Base-by-base conservation (phyloP, 2,797 vertebrate species). In the Esox masquinongy region DNA sequence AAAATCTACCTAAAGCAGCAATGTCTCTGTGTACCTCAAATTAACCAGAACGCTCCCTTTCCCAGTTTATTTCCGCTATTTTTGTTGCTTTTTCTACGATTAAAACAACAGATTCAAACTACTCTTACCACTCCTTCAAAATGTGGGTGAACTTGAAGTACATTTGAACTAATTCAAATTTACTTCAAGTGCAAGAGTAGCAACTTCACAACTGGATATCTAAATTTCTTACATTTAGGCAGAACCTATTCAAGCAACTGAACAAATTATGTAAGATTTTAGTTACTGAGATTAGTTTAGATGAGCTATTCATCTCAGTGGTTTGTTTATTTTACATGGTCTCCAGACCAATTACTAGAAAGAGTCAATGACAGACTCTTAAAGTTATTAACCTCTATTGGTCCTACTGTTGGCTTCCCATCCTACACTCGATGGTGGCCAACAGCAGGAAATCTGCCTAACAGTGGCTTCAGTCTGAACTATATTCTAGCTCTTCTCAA, bases 101-200 rank as follows among this genome's bases (percentile, higher is more conserved):
- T 81, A 77, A 73, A 71, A 74, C 77, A 80, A n/a, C 53, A 77
- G 76, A 77, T 76, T 51, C 29, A 43, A 7, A 17, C 29, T 36
- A 19, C 39, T 80, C 76, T 87, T 85, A 87, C n/a, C 82, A 73
- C 15, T 9, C 68, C 80, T 82, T 87, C 80, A 77, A 75, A 74
- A 80, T 78, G 74, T 22, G 68, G 72, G 56, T 61, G n/a, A 61
- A 74, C 59, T 47, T 76, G 66, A 77, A 49, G 69, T 64, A 47
- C 61, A 74, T 22, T 16, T 64, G 66, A 16, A 17, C 61, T 64
- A 0, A 39, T 39, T 31, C 29, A 31, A 31, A 31, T 31, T 1
- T 31, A 31, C 29, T 31, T 31, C 29, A 31, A 31, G 29, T 39
- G 36, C 36, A 39, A 3, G 36, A 39, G 36, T 39, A 8, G 36